Conservation (phyloP, 2,113 vertebrate genomes). For the Gobio gobio region DNA sequence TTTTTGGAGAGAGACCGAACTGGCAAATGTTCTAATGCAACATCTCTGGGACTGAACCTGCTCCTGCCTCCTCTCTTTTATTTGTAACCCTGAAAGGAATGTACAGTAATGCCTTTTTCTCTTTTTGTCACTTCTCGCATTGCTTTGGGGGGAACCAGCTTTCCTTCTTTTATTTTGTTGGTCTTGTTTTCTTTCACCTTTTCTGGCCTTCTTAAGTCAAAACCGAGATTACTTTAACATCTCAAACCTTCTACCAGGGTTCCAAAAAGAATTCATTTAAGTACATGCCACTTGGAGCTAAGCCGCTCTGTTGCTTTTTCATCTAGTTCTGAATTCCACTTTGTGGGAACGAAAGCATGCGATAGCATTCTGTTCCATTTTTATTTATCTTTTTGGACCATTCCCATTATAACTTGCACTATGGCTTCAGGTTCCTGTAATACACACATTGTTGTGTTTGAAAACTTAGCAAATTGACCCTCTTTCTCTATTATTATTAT, state of each 20-base stretch:
- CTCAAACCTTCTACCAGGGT: constrained; percentile 24
- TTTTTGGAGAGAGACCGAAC: constrained; percentile 31
- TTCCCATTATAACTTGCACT: neutral
- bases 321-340: constrained; percentile 29
- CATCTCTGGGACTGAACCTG: constrained; percentile 41
- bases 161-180: constrained; percentile 10
- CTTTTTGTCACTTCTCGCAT: constrained; percentile 40
- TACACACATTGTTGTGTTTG: neutral
- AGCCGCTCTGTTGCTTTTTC: constrained; percentile 8
- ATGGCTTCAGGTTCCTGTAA: neutral
- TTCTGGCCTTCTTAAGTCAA: constrained; percentile 12
- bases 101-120: constrained; percentile 34
- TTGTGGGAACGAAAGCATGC: neutral
- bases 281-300: constrained; percentile 36
- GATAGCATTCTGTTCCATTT: constrained; percentile 13
- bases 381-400: constrained; percentile 30
- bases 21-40: constrained; percentile 42
- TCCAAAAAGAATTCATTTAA: constrained; percentile 52
- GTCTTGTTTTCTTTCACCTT: constrained; percentile 5
- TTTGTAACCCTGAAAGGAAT: constrained; percentile 46
- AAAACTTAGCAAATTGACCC: neutral
- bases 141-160: constrained; percentile 25
- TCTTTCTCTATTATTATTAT: neutral
- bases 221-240: constrained; percentile 52
- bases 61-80: constrained; percentile 19